Percentiles rank a stretch among this genome's conserved stretches.
Evolutionary conservation across 2,888 invertebrate genomes (phyloP).

Genomic region (Drosophila kanekoi): DNA sequence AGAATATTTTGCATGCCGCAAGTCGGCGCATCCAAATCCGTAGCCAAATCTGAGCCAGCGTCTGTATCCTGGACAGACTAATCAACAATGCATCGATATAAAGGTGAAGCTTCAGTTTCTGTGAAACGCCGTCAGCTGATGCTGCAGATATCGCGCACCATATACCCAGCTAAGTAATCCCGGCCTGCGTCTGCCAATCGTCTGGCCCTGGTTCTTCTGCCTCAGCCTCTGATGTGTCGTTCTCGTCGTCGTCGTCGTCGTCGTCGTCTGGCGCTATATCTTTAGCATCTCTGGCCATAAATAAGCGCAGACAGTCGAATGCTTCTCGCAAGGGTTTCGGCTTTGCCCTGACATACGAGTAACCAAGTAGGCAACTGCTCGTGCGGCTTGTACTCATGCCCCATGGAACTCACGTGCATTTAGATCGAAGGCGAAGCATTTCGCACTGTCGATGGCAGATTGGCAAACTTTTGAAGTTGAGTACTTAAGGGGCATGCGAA

Average conservation of each 20-base stretch:
- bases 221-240: slow-evolving; percentile 41
- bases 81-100: slow-evolving; percentile 75
- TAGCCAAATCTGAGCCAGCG: slow-evolving; percentile 3
- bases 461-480: slow-evolving; percentile 29
- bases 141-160: slow-evolving; percentile 46
- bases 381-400: neutral
- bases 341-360: slow-evolving; percentile 67
- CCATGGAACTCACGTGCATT: slow-evolving; percentile 38
- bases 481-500: slow-evolving; percentile 35
- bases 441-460: slow-evolving; percentile 60
- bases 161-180: slow-evolving; percentile 32
- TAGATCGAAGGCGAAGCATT: slow-evolving; percentile 60
- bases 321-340: slow-evolving; percentile 58
- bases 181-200: slow-evolving; percentile 34
- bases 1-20: slow-evolving; percentile 49
- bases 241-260: too few species aligned
- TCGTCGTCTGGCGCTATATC: slow-evolving; percentile 83
- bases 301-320: slow-evolving; percentile 81
- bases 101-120: slow-evolving; percentile 46
- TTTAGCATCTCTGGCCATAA: slow-evolving; percentile 82
- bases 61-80: slow-evolving; percentile 43
- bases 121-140: slow-evolving; percentile 62
- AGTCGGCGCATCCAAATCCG: slow-evolving; percentile 10
- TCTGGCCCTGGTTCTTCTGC: slow-evolving; percentile 25
- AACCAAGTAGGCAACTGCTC: slow-evolving; percentile 63